Base-by-base conservation (phyloP, 2,888 invertebrate species). In the Steinernema scapterisci region DNA sequence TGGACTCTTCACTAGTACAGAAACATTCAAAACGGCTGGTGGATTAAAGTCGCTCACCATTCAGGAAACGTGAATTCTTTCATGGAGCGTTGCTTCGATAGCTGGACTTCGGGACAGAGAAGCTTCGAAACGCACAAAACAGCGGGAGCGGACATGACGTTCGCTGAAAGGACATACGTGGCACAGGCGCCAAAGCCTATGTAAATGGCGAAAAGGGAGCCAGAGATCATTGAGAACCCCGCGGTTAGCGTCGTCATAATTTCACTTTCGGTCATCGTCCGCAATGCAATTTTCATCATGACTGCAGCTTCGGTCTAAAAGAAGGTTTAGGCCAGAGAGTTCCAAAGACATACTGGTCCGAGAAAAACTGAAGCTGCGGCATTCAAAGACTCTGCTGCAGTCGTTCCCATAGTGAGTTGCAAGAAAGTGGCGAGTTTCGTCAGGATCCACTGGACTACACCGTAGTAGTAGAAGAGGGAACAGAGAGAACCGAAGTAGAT, bases 81-180 rank as follows among this genome's bases (percentile, higher is more conserved):
- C 0, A 92, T 91, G 7, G 76, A 76, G 0, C 92, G 92, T 0
- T 94, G 93, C 79, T 91, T 89, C 0, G 93, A 92, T 74, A 92
- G 90, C 84, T 93, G 92, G 0, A 92, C 93, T 90, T 97, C 96
- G 0, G 97, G 97, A 90, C 93, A 92, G 83, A 95, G 91, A 0
- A 97, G 89, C 88, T 97, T 97, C 16, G 94, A 91, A 85, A 91
- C 93, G 84, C 93, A 94, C 23, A 97, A 89, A 0, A 95, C 93
- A 0, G 95, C 94, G 0, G 96, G 96, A 0, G 96, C 95, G 0
- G 95, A 94, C 96, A 97, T 96, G 0, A 97, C 92, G 79, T 94
- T 94, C 0, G 97, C 94, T 0, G 95, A 94, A 78, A 97, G 92
- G 48, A 97, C 89, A 88, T 95, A 93, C 0, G 93, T 92, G 0